Conservation (phyloP, 2,888 invertebrate genomes). For the Caenorhabditis macrosperma region DNA sequence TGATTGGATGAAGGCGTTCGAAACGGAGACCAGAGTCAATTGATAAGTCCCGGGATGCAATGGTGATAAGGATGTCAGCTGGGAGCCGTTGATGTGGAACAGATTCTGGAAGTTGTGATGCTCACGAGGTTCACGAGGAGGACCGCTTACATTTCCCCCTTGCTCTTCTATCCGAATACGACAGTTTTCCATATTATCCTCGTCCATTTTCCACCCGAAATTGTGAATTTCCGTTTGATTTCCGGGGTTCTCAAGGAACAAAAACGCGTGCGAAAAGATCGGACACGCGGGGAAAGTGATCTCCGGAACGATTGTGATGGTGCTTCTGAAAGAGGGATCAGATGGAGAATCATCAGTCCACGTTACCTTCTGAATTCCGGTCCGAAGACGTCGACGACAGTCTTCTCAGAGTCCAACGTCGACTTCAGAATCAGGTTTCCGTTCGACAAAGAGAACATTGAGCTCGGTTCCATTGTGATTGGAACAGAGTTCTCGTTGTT, state of each 20-base stretch:
- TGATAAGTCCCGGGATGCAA: conserved; percentile 30
- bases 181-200: conserved; percentile 2
- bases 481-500: background rate
- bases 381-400: conserved; percentile 14
- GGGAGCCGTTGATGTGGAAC: conserved; percentile 31
- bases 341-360: background rate
- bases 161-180: background rate
- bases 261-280: conserved; percentile 4
- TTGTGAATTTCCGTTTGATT: conserved; percentile 5
- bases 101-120: conserved; percentile 5
- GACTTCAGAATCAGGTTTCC: conserved; percentile 23
- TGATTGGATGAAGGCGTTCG: background rate
- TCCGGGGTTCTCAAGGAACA: conserved; percentile 18
- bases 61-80: conserved; percentile 1
- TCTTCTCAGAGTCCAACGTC: background rate
- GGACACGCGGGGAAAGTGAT: background rate
- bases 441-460: background rate
- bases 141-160: background rate
- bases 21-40: conserved; percentile 1
- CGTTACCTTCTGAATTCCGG: conserved; percentile 6
- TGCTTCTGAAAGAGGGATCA: conserved; percentile 21
- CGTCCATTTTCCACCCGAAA: conserved; percentile 14
- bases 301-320: background rate
- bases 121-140: background rate
- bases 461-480: conserved; percentile 12